Conservation (phyloP, 2,888 invertebrate species). For the Drosophila quinaria region DNA sequence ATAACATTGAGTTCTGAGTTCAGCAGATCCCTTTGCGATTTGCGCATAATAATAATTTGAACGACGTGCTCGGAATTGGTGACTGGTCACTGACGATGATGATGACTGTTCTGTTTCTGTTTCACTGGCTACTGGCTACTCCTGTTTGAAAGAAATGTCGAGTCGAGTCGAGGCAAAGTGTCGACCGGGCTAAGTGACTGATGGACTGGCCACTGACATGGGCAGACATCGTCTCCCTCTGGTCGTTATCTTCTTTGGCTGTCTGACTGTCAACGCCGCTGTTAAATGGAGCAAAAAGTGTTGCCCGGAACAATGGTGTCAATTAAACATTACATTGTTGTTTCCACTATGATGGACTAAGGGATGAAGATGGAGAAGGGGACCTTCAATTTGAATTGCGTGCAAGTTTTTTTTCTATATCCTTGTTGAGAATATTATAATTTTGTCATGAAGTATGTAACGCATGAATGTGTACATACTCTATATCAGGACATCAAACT, state of each 20-base stretch:
- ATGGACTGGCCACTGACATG: constrained; percentile 68
- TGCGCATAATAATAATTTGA: constrained; percentile 85
- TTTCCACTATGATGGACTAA: constrained; percentile 57
- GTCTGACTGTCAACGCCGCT: constrained; percentile 56
- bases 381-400: constrained; percentile 69
- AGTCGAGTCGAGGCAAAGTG: constrained; percentile 58
- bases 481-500: too few species aligned
- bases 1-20: constrained; percentile 54
- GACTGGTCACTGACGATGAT: constrained; percentile 58
- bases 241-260: constrained; percentile 69
- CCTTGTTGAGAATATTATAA: too few species aligned
- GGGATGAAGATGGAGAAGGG: constrained; percentile 58
- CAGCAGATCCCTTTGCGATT: constrained; percentile 80
- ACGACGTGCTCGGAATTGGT: constrained; percentile 83
- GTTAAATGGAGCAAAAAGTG: constrained; percentile 81
- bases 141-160: constrained; percentile 37
- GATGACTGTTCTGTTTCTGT: constrained; percentile 1
- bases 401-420: constrained; percentile 21
- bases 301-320: constrained; percentile 79
- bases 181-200: constrained; percentile 73
- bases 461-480: too few species aligned
- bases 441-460: too few species aligned
- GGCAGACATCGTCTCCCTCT: constrained; percentile 20
- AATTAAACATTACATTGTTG: constrained; percentile 82
- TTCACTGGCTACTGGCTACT: constrained; percentile 15